Evolutionary conservation across 2,888 invertebrate species (phyloP).

Genomic region (Rotaria socialis): DNA sequence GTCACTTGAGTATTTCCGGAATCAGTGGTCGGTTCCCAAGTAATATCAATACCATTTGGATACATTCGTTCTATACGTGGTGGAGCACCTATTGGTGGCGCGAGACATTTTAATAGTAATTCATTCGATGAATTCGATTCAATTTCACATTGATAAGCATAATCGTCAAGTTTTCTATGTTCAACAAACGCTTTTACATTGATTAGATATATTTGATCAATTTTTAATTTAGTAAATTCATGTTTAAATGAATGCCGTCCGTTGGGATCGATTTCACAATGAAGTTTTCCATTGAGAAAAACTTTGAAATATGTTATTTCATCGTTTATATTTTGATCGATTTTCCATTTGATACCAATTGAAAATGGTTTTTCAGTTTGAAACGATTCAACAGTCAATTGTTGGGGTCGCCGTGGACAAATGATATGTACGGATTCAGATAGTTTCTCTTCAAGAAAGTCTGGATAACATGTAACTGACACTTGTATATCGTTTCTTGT

Average conservation of each 20-base stretch:
- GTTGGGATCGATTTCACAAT: not conserved
- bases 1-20: constrained; percentile 57
- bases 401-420: not conserved
- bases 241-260: not conserved
- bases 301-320: not conserved
- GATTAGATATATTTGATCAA: not conserved
- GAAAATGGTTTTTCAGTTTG: not conserved
- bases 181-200: not conserved
- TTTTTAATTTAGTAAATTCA: not conserved
- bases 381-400: not conserved
- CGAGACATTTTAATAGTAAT: constrained; percentile 56
- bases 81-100: constrained; percentile 57
- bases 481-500: not conserved
- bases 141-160: not conserved
- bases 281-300: constrained; percentile 28
- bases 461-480: not conserved
- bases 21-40: constrained; percentile 58
- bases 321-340: not conserved
- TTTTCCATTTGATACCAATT: not conserved
- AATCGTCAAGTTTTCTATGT: not conserved
- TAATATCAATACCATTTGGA: constrained; percentile 57
- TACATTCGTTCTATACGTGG: constrained; percentile 56
- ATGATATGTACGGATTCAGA: not conserved
- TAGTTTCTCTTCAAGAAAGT: not conserved
- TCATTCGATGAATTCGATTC: constrained; percentile 51